Evolutionary conservation across 1,140 invertebrate genomes (phyloP).

Genomic region (Lasioglossum baleicum): DNA sequence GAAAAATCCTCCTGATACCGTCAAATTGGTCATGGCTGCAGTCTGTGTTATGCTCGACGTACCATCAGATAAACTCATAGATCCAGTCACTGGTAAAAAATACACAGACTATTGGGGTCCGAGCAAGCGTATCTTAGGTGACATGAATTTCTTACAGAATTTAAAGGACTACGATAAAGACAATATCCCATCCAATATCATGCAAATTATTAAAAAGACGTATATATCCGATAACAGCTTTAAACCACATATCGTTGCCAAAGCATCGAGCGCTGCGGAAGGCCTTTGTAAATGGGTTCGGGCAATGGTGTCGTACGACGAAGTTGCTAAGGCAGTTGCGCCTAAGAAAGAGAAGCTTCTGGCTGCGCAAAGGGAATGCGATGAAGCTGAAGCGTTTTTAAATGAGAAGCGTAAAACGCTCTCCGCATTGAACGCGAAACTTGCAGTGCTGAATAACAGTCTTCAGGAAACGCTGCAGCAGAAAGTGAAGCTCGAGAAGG

Average conservation of each 20-base stretch:
- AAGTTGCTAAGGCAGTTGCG: constrained; percentile 84
- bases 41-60: constrained; percentile 87
- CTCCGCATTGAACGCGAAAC: constrained; percentile 81
- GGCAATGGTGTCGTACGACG: constrained; percentile 88
- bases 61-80: constrained; percentile 83
- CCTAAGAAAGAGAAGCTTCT: constrained; percentile 83
- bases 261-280: constrained; percentile 86
- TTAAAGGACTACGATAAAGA: constrained; percentile 88
- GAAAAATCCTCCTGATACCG: constrained; percentile 89
- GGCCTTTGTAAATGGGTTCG: constrained; percentile 88
- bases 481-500: constrained; percentile 81
- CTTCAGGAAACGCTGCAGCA: constrained; percentile 78
- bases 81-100: constrained; percentile 82
- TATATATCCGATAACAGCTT: constrained; percentile 85
- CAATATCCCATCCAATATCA: constrained; percentile 82
- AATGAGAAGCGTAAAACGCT: constrained; percentile 83
- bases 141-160: constrained; percentile 85
- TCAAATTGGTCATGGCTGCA: constrained; percentile 88
- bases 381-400: constrained; percentile 82
- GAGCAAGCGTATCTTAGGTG: constrained; percentile 86
- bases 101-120: constrained; percentile 87
- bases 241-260: constrained; percentile 85
- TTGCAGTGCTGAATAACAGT: constrained; percentile 81
- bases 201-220: constrained; percentile 84
- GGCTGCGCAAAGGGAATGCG: constrained; percentile 82